Base-by-base conservation (phyloP, 2,797 vertebrate species). In the Anguilla megastoma region DNA sequence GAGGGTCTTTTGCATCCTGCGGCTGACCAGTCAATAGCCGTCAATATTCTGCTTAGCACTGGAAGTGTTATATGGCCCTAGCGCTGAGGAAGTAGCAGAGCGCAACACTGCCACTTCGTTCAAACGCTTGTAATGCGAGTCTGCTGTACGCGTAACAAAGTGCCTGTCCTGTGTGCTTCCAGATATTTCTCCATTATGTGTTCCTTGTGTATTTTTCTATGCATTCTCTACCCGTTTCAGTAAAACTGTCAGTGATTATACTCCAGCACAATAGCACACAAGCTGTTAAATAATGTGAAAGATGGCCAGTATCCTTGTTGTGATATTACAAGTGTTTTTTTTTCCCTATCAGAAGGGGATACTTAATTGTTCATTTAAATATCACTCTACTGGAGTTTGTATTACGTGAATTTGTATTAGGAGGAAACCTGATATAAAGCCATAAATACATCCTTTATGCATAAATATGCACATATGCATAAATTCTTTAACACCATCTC, bases 1-100 rank as follows among this genome's bases (percentile, higher is more conserved):
- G 87, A 94, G 93, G 90, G 91, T 84, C 30, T 90, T 88, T 86
- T 91, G 88, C 86, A 88, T 86, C 91, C 84, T 86, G 56, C 16
- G 27, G 82, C 45, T 30, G 82, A 66, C 80, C 85, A 84, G 87
- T 89, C 88, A 88, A 88, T 91, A 85, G 79, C 88, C 85, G 90
- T 88, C 84, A 74, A 58, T 76, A 41, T 24, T 89, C 27, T 88
- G 27, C n/a, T 84, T 56, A 48, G 50, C 50, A 16, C 52, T 56
- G 50, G 56, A 56, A 84, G 82, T 48, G 82, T 84, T 9, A 21
- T 12, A 54, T 21, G 80, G 48, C 4, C 50, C 48, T 27, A 41
- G 36, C 80, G 45, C 50, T 14, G 80, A 50, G 50, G 50, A 27
- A 14, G 18, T 21, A 50, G 45, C 24, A n/a, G 41, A 24, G 41